Base-by-base conservation (phyloP, 1,140 invertebrate species). In the Drosophila ogumai region DNA sequence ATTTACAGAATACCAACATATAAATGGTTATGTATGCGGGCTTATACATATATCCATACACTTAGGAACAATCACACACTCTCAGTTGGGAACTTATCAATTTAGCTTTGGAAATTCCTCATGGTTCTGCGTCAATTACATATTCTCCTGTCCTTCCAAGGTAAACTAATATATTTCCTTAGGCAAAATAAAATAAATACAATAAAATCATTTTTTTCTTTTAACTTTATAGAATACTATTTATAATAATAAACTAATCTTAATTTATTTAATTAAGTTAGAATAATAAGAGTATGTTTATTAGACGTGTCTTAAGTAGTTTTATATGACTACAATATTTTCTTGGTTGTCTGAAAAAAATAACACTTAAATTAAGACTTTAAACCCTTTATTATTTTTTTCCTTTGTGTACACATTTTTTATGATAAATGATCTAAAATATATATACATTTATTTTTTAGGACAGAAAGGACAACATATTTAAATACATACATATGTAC, bases 1-100 rank as follows among this genome's bases (percentile, higher is more conserved):
- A 72, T 66, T 72, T 72, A 58, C 68, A 58, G 66, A 72, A 71
- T 58, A 58, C 68, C 67, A 43, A 46, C 66, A 49, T 72, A 72
- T 13, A 72, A 67, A 32, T 32, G 43, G 19, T 40, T 72, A 49
- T 72, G 66, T 72, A 72, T 72, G 52, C 47, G 40, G 38, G 22
- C 36, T 25, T 31, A 67, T 50, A 66, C 28, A 38, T 22, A 34
- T 71, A 71, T 58, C 36, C 66, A 66, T 44, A 44, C n/a, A 43
- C 65, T 52, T 34, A 10, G 7, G 46, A 47, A 52, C 38, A 28
- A 41, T 13, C 66, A 69, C 66, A 69, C 60, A 44, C 13, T 69
- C n/a, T 9, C 66, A 69, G 34, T 41, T 71, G 22, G 65, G 41
- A 50, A 49, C 34, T 71, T 71, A 49, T 71, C 66, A 72, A 71